These are phyloP conservation scores for Enteromius viviparus DNA, from an alignment of 2,797 vertebrate species.

Conservation along the genomic window DNA sequence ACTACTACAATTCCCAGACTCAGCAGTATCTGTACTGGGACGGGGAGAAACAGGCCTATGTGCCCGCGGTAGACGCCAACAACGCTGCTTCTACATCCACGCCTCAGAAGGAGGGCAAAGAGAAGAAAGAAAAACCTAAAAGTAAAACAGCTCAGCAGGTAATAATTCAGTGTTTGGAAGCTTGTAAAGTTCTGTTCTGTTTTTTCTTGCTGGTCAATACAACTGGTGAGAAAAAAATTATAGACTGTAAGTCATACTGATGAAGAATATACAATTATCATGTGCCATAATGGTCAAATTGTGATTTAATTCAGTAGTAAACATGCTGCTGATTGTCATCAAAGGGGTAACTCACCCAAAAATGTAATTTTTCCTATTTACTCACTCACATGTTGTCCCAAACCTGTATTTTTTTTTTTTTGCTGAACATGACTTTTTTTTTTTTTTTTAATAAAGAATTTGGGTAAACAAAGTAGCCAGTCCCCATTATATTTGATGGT, in stretches of 20 bases:
- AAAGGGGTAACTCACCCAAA: background rate
- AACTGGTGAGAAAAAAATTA: too few relatives aligned
- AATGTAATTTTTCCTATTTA: background rate
- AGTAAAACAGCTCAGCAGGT: conserved; percentile 99
- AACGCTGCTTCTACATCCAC: conserved; percentile 74
- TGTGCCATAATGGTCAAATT: too few relatives aligned
- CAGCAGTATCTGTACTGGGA: conserved; percentile 99
- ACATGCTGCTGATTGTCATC: background rate
- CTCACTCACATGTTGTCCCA: background rate
- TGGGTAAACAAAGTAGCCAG: too few relatives aligned
- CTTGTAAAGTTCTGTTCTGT: too few relatives aligned
- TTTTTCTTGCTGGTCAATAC: too few relatives aligned
- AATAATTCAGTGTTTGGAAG: background rate
- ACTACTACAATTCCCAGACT: conserved; percentile 97
- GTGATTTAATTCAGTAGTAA: background rate
- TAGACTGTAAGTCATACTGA: too few relatives aligned
- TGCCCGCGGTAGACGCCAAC: conserved; percentile 80
- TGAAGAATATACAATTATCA: too few relatives aligned
- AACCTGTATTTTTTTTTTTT: background rate
- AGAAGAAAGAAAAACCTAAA: conserved; percentile 98
- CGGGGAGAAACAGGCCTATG: conserved; percentile 91
- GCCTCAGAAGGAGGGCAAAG: conserved; percentile 89
- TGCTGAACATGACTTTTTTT: too few relatives aligned
- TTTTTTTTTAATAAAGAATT: too few relatives aligned
- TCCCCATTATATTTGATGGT: too few relatives aligned